These are phyloP conservation scores for Bubo scandiacus DNA, from an alignment of 2,113 vertebrate species.

Conservation along the genomic window DNA sequence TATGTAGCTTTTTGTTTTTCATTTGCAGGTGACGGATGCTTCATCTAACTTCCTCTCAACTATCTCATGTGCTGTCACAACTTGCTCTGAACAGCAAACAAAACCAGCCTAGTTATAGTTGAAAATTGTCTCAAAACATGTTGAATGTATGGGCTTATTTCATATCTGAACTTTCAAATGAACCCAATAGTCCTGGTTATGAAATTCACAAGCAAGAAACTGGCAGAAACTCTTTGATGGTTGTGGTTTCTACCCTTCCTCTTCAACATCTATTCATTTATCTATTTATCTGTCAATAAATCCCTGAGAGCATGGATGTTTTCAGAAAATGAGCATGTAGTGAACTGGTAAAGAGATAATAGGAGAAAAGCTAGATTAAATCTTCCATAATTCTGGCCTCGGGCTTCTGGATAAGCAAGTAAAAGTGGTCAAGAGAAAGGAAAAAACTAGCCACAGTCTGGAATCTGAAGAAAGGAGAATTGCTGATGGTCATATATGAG, in stretches of 20 bases:
- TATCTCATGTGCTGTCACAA: constrained; percentile 24
- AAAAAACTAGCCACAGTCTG: not conserved
- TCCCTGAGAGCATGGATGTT: not conserved
- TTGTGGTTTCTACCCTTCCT: not conserved
- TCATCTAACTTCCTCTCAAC: constrained; percentile 2
- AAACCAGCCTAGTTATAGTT: constrained; percentile 20
- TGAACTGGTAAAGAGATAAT: not conserved
- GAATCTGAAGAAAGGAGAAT: not conserved
- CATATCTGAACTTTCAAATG: not conserved
- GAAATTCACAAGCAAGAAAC: not conserved
- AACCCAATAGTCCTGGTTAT: not conserved
- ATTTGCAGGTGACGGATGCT: not conserved
- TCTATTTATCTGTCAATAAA: not conserved
- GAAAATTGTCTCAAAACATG: not conserved
- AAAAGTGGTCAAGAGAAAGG: not conserved
- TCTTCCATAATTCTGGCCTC: not conserved
- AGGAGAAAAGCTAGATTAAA: not conserved
- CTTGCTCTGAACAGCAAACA: constrained; percentile 34
- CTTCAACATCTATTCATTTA: not conserved
- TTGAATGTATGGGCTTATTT: not conserved
- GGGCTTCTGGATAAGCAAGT: not conserved
- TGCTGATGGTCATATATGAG: not conserved
- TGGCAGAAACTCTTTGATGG: not conserved
- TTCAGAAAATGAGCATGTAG: not conserved
- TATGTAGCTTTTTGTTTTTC: constrained; percentile 28